A percentile compares a stretch with the other conserved stretches of the same genome.
Conservation (phyloP, 1,140 invertebrate genomes). For the Polypedilum pembai region DNA sequence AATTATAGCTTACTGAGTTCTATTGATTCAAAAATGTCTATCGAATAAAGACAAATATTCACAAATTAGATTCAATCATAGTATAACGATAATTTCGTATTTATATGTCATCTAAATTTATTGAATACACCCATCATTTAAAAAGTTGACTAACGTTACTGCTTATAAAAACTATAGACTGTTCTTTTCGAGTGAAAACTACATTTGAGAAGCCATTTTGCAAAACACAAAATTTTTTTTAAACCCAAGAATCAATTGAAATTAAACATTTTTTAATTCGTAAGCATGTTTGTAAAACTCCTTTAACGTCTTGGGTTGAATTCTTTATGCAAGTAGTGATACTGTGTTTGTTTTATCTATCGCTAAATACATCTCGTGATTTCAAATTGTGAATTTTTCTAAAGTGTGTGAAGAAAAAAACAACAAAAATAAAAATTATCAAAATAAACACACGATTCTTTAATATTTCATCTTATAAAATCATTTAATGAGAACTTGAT, state of each 20-base stretch:
- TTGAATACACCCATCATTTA: no score
- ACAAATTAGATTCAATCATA: no score
- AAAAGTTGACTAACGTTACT: no score
- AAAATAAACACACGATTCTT: slow-evolving; percentile 26
- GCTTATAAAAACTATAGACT: no score
- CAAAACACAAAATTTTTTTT: neutral
- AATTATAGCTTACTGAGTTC: no score
- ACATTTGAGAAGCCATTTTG: neutral
- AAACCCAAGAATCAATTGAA: slow-evolving; percentile 15
- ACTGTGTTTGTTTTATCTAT: neutral
- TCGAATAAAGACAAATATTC: no score
- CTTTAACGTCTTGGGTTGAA: slow-evolving; percentile 1
- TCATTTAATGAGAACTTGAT: neutral
- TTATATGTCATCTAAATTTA: no score
- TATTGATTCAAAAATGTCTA: no score
- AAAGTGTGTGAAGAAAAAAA: slow-evolving; percentile 20
- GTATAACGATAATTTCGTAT: no score
- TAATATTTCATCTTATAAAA: neutral
- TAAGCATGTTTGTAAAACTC: neutral
- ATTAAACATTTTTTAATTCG: slow-evolving; percentile 10
- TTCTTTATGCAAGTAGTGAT: slow-evolving; percentile 1
- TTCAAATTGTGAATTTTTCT: slow-evolving; percentile 4
- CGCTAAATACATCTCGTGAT: slow-evolving; percentile 4
- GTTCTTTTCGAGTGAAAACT: no score
- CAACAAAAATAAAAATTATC: slow-evolving; percentile 23